Percentiles rank a stretch among this genome's conserved stretches.
Conservation (phyloP, 92 coral and sea anemone species). For the Zoanthus gigantus region DNA sequence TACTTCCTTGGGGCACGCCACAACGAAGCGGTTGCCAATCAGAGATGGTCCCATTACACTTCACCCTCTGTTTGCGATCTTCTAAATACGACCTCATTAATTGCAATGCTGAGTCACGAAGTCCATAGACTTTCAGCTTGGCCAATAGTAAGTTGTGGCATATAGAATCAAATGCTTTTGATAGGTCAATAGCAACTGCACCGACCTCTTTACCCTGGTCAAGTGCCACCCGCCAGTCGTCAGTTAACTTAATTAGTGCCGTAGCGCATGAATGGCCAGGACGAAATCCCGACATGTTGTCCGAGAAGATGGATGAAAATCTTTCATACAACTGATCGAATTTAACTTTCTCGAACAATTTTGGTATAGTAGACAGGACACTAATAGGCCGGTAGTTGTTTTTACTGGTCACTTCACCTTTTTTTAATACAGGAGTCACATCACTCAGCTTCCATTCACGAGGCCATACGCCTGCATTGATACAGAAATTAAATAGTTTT, state of each 20-base stretch:
- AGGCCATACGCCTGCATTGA: conserved; percentile 20
- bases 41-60: conserved; percentile 29
- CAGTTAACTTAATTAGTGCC: conserved; percentile 48
- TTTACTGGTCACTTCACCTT: conserved; percentile 37
- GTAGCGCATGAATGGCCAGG: conserved; percentile 51
- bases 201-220: conserved; percentile 36
- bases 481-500: conserved; percentile 40
- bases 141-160: conserved; percentile 43
- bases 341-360: conserved; percentile 49
- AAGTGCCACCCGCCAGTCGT: conserved; percentile 50
- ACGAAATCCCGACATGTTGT: conserved; percentile 56
- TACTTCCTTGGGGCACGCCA: conserved; percentile 63
- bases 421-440: conserved; percentile 48
- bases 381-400: conserved; percentile 44
- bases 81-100: conserved; percentile 34
- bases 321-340: conserved; percentile 43
- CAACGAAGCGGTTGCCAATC: conserved; percentile 16
- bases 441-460: not conserved
- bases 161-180: conserved; percentile 51
- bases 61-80: conserved; percentile 28
- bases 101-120: conserved; percentile 28
- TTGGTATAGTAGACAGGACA: conserved; percentile 35
- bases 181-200: conserved; percentile 32
- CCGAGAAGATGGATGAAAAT: conserved; percentile 31
- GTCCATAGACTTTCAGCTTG: conserved; percentile 45